Conservation (phyloP, 2,113 vertebrate species). For the Mastomys natalensis region DNA sequence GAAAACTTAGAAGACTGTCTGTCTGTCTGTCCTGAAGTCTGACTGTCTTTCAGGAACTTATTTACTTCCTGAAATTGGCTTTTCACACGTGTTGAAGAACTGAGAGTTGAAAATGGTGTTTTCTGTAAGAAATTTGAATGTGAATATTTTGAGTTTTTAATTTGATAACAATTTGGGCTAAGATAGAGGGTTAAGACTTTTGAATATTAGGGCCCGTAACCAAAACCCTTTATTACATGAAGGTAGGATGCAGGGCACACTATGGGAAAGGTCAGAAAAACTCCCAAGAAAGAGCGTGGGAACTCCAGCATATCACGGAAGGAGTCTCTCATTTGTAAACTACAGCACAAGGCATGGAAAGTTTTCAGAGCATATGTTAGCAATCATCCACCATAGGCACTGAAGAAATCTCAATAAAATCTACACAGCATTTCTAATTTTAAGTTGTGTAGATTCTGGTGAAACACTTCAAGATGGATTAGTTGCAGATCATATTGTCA, state of each 20-base stretch:
- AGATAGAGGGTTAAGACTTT: background rate
- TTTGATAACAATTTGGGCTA: background rate
- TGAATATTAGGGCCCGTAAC: constrained; percentile 21
- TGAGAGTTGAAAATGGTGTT: constrained; percentile 34
- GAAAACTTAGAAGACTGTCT: constrained; percentile 49
- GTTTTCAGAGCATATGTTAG: constrained; percentile 72
- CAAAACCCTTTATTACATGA: background rate
- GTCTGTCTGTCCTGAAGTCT: too few species aligned
- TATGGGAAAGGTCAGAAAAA: background rate
- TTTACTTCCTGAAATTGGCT: constrained; percentile 47
- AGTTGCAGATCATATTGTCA: constrained; percentile 58
- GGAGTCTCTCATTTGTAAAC: background rate
- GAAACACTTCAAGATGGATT: constrained; percentile 77
- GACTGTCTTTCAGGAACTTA: constrained; percentile 36
- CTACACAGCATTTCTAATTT: constrained; percentile 69
- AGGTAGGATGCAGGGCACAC: background rate
- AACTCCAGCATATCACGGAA: background rate
- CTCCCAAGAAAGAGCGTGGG: background rate
- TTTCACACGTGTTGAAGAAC: constrained; percentile 20
- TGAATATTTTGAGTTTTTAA: constrained; percentile 48
- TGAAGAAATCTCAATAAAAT: constrained; percentile 71
- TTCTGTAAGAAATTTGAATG: background rate
- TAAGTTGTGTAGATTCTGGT: constrained; percentile 64
- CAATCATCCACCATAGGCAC: constrained; percentile 60
- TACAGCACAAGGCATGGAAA: constrained; percentile 41